Percentiles rank a stretch among this genome's conserved stretches.
Conservation (phyloP, 2,113 vertebrate genomes). For the Numida meleagris region DNA sequence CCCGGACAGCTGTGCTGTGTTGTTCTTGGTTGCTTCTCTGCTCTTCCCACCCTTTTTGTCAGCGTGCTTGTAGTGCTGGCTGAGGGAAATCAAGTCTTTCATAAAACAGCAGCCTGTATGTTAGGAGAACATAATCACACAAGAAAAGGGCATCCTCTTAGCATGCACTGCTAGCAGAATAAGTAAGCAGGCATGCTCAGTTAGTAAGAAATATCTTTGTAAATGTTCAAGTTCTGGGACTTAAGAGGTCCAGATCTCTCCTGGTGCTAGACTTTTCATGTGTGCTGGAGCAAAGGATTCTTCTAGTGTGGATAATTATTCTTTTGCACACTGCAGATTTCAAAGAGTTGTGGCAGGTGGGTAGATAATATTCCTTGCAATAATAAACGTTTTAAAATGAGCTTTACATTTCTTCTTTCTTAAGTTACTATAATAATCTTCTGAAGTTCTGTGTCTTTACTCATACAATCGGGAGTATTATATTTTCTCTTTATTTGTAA, state of each 20-base stretch:
- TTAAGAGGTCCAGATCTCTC: background rate
- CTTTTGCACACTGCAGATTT: background rate
- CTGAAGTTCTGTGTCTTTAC: background rate
- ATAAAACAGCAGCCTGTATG: background rate
- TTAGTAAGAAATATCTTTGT: background rate
- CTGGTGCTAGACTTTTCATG: background rate
- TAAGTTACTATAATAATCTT: background rate
- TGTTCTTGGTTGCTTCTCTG: background rate
- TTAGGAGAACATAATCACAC: background rate
- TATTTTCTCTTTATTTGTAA: background rate
- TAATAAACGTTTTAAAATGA: background rate
- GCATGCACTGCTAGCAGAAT: background rate
- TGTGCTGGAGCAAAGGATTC: background rate
- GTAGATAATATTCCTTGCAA: background rate
- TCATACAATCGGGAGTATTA: background rate
- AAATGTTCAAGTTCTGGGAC: background rate
- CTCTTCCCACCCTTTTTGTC: background rate
- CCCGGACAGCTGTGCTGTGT: rapidly evolving
- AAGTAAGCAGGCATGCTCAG: background rate
- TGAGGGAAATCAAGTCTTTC: background rate
- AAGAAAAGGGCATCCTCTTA: background rate
- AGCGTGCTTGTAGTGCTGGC: background rate
- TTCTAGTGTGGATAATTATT: background rate
- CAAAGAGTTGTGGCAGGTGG: background rate
- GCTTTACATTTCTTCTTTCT: background rate